A percentile compares a stretch with the other conserved stretches of the same genome.
Evolutionary conservation across 92 coral and sea anemone species (phyloP).

Genomic region (Scolanthus callimorphus): DNA sequence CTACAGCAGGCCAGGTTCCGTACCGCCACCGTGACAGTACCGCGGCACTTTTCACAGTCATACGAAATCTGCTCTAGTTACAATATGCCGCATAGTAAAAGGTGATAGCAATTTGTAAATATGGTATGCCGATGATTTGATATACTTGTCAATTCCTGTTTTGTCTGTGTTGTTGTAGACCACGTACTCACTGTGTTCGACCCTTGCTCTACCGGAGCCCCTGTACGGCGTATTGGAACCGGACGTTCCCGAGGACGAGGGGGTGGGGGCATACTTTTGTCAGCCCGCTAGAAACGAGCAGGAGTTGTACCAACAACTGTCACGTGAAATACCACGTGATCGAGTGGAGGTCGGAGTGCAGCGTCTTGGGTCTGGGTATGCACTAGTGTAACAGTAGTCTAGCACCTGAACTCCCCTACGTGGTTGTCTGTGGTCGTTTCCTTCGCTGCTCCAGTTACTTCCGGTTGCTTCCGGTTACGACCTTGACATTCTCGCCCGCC

Average conservation of each 20-base stretch:
- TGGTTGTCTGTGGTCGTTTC: neutral
- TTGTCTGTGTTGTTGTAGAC: neutral
- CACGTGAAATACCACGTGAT: slow-evolving; percentile 20
- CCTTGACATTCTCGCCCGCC: no score
- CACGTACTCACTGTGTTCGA: slow-evolving; percentile 6
- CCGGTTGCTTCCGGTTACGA: no score
- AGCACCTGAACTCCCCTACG: no score
- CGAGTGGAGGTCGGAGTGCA: slow-evolving; percentile 23
- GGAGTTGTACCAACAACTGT: slow-evolving; percentile 27
- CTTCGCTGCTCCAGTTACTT: neutral
- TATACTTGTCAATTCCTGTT: neutral
- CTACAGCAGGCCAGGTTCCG: no score
- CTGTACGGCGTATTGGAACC: slow-evolving; percentile 40
- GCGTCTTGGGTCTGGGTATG: slow-evolving; percentile 37
- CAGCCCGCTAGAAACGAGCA: slow-evolving; percentile 29
- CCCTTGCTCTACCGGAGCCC: slow-evolving; percentile 33
- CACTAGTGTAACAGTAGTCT: no score
- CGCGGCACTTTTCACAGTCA: no score
- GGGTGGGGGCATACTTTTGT: slow-evolving; percentile 29
- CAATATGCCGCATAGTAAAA: no score
- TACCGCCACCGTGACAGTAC: no score
- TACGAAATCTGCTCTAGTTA: no score
- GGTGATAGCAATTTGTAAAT: no score
- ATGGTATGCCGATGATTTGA: no score
- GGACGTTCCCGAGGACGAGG: slow-evolving; percentile 8